Percentiles rank a stretch among this genome's conserved stretches.
Evolutionary conservation across 2,797 vertebrate genomes (phyloP).

Genomic region (Dryobates pubescens): DNA sequence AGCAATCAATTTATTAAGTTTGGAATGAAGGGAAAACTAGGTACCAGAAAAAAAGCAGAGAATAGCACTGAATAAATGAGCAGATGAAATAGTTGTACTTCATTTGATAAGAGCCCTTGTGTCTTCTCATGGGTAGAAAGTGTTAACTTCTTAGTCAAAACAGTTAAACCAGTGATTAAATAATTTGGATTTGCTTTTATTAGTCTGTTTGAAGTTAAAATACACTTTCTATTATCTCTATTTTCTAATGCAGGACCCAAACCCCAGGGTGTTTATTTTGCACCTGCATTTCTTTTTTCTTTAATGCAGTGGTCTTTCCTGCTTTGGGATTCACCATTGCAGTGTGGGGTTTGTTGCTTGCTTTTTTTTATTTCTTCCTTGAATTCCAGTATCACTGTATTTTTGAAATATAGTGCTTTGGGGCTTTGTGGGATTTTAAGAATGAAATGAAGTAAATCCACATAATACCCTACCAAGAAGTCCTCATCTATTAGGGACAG

Average conservation of each 20-base stretch:
- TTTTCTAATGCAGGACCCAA: conserved; percentile 49
- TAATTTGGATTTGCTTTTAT: conserved; percentile 3
- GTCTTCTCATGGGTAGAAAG: conserved; percentile 1
- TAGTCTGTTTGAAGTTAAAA: conserved; percentile 40
- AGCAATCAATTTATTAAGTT: conserved; percentile 1
- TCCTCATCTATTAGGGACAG: background rate
- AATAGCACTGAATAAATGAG: background rate
- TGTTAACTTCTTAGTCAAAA: background rate
- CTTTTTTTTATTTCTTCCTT: background rate
- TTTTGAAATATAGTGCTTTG: background rate
- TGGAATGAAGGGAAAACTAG: background rate
- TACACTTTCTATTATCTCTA: background rate
- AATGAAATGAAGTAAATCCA: background rate
- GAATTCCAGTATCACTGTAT: background rate
- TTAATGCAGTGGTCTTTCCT: conserved; percentile 31
- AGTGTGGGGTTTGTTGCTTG: background rate
- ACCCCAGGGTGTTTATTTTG: conserved; percentile 58
- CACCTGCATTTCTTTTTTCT: conserved; percentile 59
- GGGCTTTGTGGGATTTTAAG: background rate
- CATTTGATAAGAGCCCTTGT: background rate
- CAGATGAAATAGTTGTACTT: background rate
- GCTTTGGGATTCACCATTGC: conserved; percentile 41
- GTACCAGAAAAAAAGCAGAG: background rate
- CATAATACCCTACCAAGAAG: background rate
- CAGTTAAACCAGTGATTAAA: background rate